These are phyloP conservation scores for Parazoanthus swiftii DNA, from an alignment of 92 coral and sea anemone species.

Conservation along the genomic window DNA sequence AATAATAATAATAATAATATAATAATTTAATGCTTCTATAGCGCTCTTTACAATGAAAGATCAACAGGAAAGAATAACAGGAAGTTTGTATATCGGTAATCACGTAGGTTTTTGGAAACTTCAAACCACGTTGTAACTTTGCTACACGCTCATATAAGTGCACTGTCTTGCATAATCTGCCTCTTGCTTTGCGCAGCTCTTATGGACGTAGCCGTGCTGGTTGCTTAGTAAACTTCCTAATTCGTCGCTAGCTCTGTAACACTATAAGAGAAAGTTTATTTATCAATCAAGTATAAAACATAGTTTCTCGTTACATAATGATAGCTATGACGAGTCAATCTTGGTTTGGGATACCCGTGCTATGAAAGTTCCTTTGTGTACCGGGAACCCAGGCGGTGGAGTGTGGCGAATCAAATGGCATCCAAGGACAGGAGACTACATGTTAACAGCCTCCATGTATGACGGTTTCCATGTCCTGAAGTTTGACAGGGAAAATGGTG, in stretches of 20 bases:
- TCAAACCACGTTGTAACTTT: too few relatives aligned
- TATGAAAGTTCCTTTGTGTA: constrained; percentile 77
- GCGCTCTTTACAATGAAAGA: too few relatives aligned
- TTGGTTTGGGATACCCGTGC: constrained; percentile 90
- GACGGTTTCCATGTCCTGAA: constrained; percentile 84
- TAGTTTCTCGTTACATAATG: neutral
- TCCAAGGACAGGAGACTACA: constrained; percentile 66
- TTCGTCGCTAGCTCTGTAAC: neutral
- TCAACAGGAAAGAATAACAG: too few relatives aligned
- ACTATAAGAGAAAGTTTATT: neutral
- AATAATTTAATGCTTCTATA: too few relatives aligned
- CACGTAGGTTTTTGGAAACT: too few relatives aligned
- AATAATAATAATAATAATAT: too few relatives aligned
- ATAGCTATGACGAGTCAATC: constrained; percentile 91
- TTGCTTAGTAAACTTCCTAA: too few relatives aligned
- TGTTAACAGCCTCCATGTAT: constrained; percentile 92
- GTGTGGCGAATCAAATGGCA: constrained; percentile 99
- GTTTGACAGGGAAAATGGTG: constrained; percentile 61
- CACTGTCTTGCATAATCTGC: too few relatives aligned
- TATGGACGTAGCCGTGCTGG: neutral
- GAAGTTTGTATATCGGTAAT: too few relatives aligned
- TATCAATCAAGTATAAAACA: neutral
- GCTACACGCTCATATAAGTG: too few relatives aligned
- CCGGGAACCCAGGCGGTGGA: constrained; percentile 88
- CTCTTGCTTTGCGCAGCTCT: too few relatives aligned